Evolutionary conservation across 2,113 vertebrate species (phyloP), one percentile per base, ranked within the genome.

Genomic region (Zosterops lateralis): DNA sequence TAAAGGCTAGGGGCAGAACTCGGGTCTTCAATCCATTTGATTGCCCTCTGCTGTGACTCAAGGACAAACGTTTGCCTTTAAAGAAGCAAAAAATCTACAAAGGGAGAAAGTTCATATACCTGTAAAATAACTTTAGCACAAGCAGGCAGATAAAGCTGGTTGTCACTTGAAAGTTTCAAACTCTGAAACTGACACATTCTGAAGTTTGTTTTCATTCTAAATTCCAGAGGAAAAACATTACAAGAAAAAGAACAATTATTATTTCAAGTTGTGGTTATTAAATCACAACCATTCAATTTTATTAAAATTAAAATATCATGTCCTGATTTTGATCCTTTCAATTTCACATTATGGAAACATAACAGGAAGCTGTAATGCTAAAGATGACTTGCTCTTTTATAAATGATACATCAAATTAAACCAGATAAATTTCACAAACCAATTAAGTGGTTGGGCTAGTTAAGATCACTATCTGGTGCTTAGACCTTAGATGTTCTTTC

Each of bases 1-100:
- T 18, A 84, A 83, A 94, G 42, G 34, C 68, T 42, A 42, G 64
- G 54, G 64, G 57, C 62, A 91, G 64, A 93, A 73, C 1, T 0
- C 17, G 0, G 0, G 12, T 57, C 68, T 81, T 75, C 40, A 81
- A 15, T 36, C 18, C 7, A 2, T 77, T 83, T 84, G 48, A 60
- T 70, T 84, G 83, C 19, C 53, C 32, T 81, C 76, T 78, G 17
- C 73, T 67, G 48, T 71, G 57, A 90, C 45, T 84, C 57, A 82
- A 80, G 86, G 68, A 75, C 76, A 92, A 92, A 68, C 19, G 31
- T 65, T 92, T 92, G 65, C 25, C 61, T 84, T 93, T 78, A 57
- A 89, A 94, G 47, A 17, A 36, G 28, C 22, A 90, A 93, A 84
- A 81, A 77, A 28, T 64, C 13, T 68, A 42, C 40, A 64, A 53